A percentile compares a stretch with the other conserved stretches of the same genome.
These are phyloP conservation scores for Gambusia yucatana DNA, from an alignment of 2,797 vertebrate species.

Conservation along the genomic window DNA sequence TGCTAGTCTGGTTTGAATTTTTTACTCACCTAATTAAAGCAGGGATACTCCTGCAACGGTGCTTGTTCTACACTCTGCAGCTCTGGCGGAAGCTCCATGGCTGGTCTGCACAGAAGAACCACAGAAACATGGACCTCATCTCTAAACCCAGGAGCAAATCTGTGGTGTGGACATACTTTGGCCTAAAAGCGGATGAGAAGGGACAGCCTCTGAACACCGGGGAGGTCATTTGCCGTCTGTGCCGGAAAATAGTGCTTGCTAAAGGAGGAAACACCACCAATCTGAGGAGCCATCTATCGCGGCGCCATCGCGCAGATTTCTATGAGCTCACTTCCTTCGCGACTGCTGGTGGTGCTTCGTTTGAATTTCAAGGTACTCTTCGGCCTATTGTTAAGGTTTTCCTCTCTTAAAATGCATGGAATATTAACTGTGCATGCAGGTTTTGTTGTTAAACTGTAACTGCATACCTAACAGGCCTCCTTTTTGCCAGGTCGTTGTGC, in stretches of 20 bases:
- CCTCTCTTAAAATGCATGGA: not conserved
- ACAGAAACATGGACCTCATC: slow-evolving; percentile 66
- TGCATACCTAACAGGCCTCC: not conserved
- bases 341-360: slow-evolving; percentile 32
- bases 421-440: not conserved
- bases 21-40: not conserved
- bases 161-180: slow-evolving; percentile 73
- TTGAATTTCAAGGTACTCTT: slow-evolving; percentile 51
- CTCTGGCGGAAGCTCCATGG: slow-evolving; percentile 6
- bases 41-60: not conserved
- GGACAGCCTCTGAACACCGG: slow-evolving; percentile 62
- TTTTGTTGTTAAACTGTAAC: not conserved
- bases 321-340: slow-evolving; percentile 44
- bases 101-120: not conserved
- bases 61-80: slow-evolving; percentile 5
- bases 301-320: slow-evolving; percentile 67
- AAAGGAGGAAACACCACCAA: slow-evolving; percentile 77
- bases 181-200: slow-evolving; percentile 67
- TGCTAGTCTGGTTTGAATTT: not conserved
- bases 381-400: accelerated
- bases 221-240: slow-evolving; percentile 68
- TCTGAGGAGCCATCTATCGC: slow-evolving; percentile 71
- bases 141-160: slow-evolving; percentile 71
- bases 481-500: not conserved
- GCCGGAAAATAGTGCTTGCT: slow-evolving; percentile 68